A percentile compares a stretch with the other conserved stretches of the same genome.
Evolutionary conservation across 2,797 vertebrate species (phyloP).

Genomic region (Melanotaenia pygmaea): DNA sequence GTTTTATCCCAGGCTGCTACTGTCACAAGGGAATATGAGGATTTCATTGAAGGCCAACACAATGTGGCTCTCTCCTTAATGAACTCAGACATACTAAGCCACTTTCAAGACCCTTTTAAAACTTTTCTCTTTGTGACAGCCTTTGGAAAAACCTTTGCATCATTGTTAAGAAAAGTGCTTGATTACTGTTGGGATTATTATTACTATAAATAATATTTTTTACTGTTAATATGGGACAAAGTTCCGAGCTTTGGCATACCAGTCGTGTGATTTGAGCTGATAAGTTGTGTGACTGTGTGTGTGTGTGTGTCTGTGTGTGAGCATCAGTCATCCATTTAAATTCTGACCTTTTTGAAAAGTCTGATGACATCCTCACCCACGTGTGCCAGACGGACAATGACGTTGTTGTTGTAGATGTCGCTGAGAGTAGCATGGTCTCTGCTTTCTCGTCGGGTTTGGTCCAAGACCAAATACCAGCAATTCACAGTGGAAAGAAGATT

Average conservation of each 20-base stretch:
- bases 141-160: not conserved
- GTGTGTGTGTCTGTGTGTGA: conserved; percentile 29
- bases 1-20: not conserved
- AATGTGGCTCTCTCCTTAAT: not conserved
- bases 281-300: conserved; percentile 25
- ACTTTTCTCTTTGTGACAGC: too few relatives aligned
- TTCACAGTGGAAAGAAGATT: conserved; percentile 96
- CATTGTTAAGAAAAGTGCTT: not conserved
- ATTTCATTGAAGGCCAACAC: not conserved
- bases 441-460: conserved; percentile 96
- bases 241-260: conserved; percentile 25
- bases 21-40: not conserved
- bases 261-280: conserved; percentile 23
- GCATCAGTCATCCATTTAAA: conserved; percentile 39
- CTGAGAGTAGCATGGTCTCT: conserved; percentile 96
- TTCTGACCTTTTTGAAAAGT: conserved; percentile 97
- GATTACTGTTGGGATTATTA: not conserved
- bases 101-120: not conserved
- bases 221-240: conserved; percentile 25
- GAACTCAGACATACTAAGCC: not conserved
- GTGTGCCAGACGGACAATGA: conserved; percentile 95
- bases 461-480: conserved; percentile 98
- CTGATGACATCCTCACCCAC: conserved; percentile 98
- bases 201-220: conserved; percentile 9
- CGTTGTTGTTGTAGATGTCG: conserved; percentile 98